phyloP scores from a whole-genome alignment of 2,888 invertebrate genomes.

The Neuroscelio doddi region DNA sequence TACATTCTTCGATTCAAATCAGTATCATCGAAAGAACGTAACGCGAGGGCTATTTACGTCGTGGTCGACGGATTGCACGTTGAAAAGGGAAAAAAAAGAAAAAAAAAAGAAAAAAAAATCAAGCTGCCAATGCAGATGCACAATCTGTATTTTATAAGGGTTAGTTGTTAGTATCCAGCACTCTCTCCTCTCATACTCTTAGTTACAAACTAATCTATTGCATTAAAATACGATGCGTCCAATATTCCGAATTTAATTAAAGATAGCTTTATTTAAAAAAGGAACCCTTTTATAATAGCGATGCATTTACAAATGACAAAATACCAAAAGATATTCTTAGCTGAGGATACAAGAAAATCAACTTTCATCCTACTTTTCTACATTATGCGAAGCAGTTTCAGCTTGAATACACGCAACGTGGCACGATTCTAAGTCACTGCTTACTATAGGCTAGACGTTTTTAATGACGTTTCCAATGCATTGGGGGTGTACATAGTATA shows the following conservation, averaged over 20 bases:
- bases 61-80: too few species aligned
- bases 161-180: constrained; percentile 54
- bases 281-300: constrained; percentile 53
- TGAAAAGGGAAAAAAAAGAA: constrained; percentile 11
- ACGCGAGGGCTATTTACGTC: too few species aligned
- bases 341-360: constrained; percentile 47
- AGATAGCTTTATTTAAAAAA: constrained; percentile 54
- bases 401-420: constrained; percentile 56
- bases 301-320: constrained; percentile 8
- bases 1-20: neutral
- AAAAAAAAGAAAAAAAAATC: constrained; percentile 36
- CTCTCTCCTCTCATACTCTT: constrained; percentile 62
- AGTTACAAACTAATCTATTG: constrained; percentile 56
- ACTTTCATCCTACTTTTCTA: constrained; percentile 63
- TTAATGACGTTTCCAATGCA: constrained; percentile 64
- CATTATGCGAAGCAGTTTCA: constrained; percentile 56
- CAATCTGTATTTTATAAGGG: constrained; percentile 42
- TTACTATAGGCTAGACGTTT: constrained; percentile 62
- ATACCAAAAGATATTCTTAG: constrained; percentile 9
- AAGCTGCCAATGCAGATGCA: constrained; percentile 53
- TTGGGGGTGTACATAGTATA: constrained; percentile 65
- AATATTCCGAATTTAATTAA: constrained; percentile 66
- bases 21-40: neutral
- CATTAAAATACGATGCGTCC: constrained; percentile 66
- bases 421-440: constrained; percentile 63